Percentiles rank a stretch among this genome's conserved stretches.
These are phyloP conservation scores for Chiroxiphia lanceolata DNA, from an alignment of 2,797 vertebrate species.

Conservation along the genomic window DNA sequence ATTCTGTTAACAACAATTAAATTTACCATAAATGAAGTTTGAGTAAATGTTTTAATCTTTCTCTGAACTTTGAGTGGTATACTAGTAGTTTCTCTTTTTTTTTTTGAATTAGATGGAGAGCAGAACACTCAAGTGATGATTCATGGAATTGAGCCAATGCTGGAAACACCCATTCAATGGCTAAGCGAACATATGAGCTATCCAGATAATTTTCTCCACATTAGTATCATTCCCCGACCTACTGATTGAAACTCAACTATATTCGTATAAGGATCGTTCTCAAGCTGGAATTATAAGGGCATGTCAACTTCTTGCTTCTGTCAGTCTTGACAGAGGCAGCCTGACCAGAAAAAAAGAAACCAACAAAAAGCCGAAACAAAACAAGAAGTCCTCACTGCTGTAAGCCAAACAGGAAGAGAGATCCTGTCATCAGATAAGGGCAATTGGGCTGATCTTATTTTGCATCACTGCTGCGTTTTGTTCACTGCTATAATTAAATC, in stretches of 20 bases:
- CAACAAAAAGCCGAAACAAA: conserved; percentile 48
- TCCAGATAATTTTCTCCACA: conserved; percentile 98
- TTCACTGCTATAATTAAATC: conserved; percentile 73
- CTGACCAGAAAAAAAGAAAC: conserved; percentile 67
- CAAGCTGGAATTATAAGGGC: conserved; percentile 60
- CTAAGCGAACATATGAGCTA: conserved; percentile 98
- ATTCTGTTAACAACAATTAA: conserved; percentile 18
- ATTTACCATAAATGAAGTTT: neutral
- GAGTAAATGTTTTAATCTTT: conserved; percentile 40
- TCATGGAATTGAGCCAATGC: conserved; percentile 95
- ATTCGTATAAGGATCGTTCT: conserved; percentile 35
- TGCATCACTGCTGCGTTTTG: conserved; percentile 70
- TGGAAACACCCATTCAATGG: conserved; percentile 97
- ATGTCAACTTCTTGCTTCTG: conserved; percentile 63
- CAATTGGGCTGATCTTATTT: conserved; percentile 66
- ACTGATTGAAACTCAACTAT: conserved; percentile 82
- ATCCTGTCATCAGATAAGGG: conserved; percentile 72
- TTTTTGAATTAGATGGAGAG: conserved; percentile 82
- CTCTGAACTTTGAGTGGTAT: conserved; percentile 29
- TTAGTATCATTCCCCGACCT: conserved; percentile 87
- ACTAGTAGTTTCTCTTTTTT: conserved; percentile 64
- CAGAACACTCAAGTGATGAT: conserved; percentile 93
- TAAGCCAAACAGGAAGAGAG: conserved; percentile 75
- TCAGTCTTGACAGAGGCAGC: conserved; percentile 56
- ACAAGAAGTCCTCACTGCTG: conserved; percentile 67